Evolutionary conservation across 2,888 invertebrate species (phyloP).

Genomic region (Julus scandinavius): DNA sequence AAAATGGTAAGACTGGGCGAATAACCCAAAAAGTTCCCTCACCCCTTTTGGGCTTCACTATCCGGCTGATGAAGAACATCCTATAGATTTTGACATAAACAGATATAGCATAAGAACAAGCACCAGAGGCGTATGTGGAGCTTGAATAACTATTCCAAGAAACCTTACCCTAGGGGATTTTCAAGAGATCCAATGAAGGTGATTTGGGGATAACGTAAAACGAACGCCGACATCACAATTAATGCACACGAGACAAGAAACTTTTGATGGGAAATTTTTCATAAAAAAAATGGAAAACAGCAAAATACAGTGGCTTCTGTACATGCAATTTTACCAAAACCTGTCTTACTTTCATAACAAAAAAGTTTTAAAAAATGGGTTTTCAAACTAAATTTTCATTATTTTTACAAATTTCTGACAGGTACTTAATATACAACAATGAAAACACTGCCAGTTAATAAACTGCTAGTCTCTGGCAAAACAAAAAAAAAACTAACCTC

Average conservation of each 20-base stretch:
- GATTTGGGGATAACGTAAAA: neutral
- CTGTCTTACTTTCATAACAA: neutral
- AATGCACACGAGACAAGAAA: neutral
- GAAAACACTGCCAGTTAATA: no score
- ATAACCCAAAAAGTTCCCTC: conserved; percentile 11
- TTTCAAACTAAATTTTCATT: neutral
- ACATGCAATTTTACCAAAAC: neutral
- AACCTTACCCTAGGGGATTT: neutral
- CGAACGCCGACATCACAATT: neutral
- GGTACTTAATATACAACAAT: no score
- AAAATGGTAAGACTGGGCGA: neutral
- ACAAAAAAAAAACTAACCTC: no score
- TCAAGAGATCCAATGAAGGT: neutral
- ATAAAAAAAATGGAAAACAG: neutral
- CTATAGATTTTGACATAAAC: neutral
- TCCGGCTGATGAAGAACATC: neutral
- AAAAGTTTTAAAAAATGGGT: neutral
- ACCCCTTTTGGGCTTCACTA: neutral
- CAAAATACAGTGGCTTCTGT: neutral
- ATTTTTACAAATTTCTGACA: neutral
- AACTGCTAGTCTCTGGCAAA: no score
- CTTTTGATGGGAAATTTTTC: neutral
- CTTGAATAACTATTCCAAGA: neutral
- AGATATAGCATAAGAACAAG: neutral
- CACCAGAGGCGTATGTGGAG: neutral